A percentile compares a stretch with the other conserved stretches of the same genome.
phyloP scores from a whole-genome alignment of 2,888 invertebrate genomes.

The Ophioninae sp. region DNA sequence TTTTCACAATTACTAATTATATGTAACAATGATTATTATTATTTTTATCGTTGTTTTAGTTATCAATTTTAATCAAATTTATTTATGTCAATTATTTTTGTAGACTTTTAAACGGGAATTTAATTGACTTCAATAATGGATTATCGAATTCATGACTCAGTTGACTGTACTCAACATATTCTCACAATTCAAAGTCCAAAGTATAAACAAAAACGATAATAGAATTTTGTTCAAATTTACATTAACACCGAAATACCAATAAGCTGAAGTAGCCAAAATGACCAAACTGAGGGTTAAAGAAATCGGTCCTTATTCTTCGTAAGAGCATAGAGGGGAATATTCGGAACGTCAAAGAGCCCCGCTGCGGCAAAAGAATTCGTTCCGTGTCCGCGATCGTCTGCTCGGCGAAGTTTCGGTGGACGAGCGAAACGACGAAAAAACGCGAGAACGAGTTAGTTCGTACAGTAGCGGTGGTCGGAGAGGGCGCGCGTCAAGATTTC shows the following conservation, averaged over 20 bases:
- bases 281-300: too few species aligned
- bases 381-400: not conserved
- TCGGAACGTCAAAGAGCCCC: slow-evolving; percentile 19
- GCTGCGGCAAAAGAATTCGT: slow-evolving; percentile 16
- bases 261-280: too few species aligned
- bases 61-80: not conserved
- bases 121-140: not conserved
- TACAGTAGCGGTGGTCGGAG: not conserved
- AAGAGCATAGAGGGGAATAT: not conserved
- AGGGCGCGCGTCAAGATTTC: not conserved
- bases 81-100: too few species aligned
- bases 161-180: not conserved
- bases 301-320: not conserved
- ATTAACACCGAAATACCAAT: not conserved
- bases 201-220: not conserved
- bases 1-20: too few species aligned
- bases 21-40: too few species aligned
- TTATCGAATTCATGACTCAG: not conserved
- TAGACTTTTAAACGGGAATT: too few species aligned
- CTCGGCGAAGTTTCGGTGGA: not conserved
- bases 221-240: not conserved
- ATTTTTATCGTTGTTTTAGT: too few species aligned
- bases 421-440: not conserved
- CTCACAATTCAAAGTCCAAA: not conserved
- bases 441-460: not conserved